Base-by-base conservation (phyloP, 2,797 vertebrate species). In the Paguma larvata region DNA sequence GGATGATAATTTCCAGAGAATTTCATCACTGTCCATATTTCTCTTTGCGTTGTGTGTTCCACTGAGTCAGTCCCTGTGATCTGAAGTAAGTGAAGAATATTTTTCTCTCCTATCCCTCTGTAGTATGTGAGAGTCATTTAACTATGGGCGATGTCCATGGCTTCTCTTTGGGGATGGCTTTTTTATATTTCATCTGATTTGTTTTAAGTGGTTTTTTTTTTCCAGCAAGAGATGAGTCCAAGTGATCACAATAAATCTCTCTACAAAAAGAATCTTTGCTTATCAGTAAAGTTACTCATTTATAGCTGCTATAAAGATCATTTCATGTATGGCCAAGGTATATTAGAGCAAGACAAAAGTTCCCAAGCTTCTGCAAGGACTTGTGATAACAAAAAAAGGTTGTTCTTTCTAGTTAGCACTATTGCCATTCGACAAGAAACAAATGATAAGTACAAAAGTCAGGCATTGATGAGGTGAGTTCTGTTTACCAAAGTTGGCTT, bases 171-270 rank as follows among this genome's bases (percentile, higher is more conserved):
- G 56, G n/a, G 12, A 89, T 8, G 19, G 14, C 25, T 38, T 75
- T 92, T 83, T 92, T 95, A 68, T 68, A 89, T 94, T 92, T 92
- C 32, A 63, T 68, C 87, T 78, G 5, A 48, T 93, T 68, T 89
- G 6, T 89, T 92, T 88, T 65, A 53, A 77, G 65, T 51, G 16
- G 30, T 32, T 59, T 59, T 59, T 19, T 84, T 63, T 53, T 30
- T 18, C 19, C 63, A 72, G 30, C 30, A 78, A 85, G 46, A 93
- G n/a, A 51, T 62, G 8, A 73, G 65, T 73, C 63, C 93, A 87
- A 88, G 62, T 77, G 62, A 86, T 92, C 63, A 18, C 38, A 91
- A 7, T 78, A 73, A 93, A 51, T 73, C 46, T 56, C 44, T 72
- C 77, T 90, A 68, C 65, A 79, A 68, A 90, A 80, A 78, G 38